Conservation (phyloP, 2,113 vertebrate species). For the Tenrec ecaudatus region DNA sequence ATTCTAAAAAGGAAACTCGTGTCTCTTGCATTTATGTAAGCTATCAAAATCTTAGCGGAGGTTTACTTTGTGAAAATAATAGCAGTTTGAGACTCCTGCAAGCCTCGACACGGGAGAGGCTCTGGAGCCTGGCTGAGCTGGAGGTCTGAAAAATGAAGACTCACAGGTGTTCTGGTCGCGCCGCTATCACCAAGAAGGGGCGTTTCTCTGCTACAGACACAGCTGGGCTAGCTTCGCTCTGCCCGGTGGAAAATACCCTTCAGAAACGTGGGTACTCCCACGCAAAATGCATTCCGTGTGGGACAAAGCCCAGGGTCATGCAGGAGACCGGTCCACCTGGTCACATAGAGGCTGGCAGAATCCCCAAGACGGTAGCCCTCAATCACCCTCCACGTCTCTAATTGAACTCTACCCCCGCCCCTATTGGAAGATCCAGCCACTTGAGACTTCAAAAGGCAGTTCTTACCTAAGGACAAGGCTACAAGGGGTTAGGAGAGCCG, state of each 20-base stretch:
- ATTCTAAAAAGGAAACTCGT: neutral
- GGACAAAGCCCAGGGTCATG: too few relatives aligned
- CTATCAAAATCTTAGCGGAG: neutral
- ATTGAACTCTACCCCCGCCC: too few relatives aligned
- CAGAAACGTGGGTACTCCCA: neutral
- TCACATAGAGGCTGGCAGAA: too few relatives aligned
- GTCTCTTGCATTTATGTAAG: neutral
- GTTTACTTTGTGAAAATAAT: constrained; percentile 4
- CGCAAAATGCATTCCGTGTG: neutral
- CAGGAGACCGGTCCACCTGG: too few relatives aligned
- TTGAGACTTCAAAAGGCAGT: too few relatives aligned
- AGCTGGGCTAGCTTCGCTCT: neutral
- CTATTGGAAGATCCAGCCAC: too few relatives aligned
- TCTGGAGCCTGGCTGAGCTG: neutral
- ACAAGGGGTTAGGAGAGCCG: too few relatives aligned
- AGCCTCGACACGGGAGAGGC: neutral
- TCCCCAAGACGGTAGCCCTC: too few relatives aligned
- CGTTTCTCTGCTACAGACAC: neutral
- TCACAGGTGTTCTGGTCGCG: neutral
- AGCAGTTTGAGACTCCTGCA: neutral
- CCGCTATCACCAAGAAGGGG: neutral
- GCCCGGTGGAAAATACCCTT: neutral
- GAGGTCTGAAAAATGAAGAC: neutral
- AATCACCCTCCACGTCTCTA: too few relatives aligned
- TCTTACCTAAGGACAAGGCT: too few relatives aligned